A percentile compares a stretch with the other conserved stretches of the same genome.
These are phyloP conservation scores for Heliconius himera DNA, from an alignment of 1,140 invertebrate species.

Conservation along the genomic window DNA sequence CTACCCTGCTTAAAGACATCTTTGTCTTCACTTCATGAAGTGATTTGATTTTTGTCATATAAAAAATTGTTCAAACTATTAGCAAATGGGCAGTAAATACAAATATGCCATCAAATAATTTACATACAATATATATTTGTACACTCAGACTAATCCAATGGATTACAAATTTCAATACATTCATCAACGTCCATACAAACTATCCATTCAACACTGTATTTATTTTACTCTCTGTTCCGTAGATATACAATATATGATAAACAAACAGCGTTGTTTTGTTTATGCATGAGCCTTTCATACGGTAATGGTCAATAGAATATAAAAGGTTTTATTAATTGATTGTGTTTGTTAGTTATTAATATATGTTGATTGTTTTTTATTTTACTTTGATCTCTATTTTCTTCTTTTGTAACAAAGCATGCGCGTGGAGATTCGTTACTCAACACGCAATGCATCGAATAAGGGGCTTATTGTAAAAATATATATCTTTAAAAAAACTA, in stretches of 20 bases:
- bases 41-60: no score
- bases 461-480: no score
- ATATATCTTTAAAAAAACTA: no score
- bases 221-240: constrained; percentile 2
- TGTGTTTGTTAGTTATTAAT: neutral
- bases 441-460: no score
- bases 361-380: neutral
- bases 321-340: neutral
- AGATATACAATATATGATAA: neutral
- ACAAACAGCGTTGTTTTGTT: neutral
- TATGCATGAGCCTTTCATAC: constrained; percentile 3
- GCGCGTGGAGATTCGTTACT: no score
- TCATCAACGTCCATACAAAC: neutral
- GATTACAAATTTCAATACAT: constrained; percentile 5
- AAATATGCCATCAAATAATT: neutral
- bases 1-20: no score
- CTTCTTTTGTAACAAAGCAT: no score
- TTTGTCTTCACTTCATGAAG: no score
- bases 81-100: neutral
- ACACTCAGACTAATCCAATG: neutral
- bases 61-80: neutral
- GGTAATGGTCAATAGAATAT: constrained; percentile 11
- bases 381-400: neutral
- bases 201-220: neutral
- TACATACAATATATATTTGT: neutral